Base-by-base conservation (phyloP, 2,888 invertebrate species). In the Stenodera caucasica region DNA sequence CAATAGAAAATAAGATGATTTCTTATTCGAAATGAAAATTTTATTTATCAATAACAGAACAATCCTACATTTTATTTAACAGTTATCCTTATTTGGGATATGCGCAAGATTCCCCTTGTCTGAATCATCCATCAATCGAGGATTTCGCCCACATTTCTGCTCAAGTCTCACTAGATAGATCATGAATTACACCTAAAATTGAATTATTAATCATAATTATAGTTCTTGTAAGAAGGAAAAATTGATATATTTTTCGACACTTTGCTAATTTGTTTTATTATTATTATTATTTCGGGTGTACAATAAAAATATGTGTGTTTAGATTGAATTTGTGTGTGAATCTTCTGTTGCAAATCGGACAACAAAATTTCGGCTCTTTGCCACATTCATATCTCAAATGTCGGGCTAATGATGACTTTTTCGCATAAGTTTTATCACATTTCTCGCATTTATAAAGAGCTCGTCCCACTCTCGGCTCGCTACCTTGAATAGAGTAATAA, bases 251-350 rank as follows among this genome's bases (percentile, higher is more conserved):
- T n/a, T n/a, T n/a, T n/a, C n/a, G n/a, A n/a, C n/a, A n/a, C n/a
- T n/a, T n/a, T n/a, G n/a, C n/a, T n/a, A n/a, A n/a, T n/a, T n/a
- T n/a, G n/a, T n/a, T 26, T 26, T 26, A 26, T 26, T 26, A 5
- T 26, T 26, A 7, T 26, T 21, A 30, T 52, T 52, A 32, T 52
- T 30, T 30, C 6, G 15, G 30, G 30, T 52, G 52, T 35, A 52
- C 32, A 30, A 32, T 7, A 2, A 21, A 0, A 14, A 52, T 1
- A 78, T 90, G 90, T 18, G 90, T 90, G 71, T 89, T 89, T 12
- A 90, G 83, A 81, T 90, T 90, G 71, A 90, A 90, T 49, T 90
- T 53, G 12, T 55, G 55, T 15, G 49, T 14, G 35, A 49, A 55
- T 49, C 30, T 30, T 12, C 30, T 58, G 11, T 52, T 40, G 52